Base-by-base conservation (phyloP, 2,797 vertebrate species). In the Halcyon leucocephala region DNA sequence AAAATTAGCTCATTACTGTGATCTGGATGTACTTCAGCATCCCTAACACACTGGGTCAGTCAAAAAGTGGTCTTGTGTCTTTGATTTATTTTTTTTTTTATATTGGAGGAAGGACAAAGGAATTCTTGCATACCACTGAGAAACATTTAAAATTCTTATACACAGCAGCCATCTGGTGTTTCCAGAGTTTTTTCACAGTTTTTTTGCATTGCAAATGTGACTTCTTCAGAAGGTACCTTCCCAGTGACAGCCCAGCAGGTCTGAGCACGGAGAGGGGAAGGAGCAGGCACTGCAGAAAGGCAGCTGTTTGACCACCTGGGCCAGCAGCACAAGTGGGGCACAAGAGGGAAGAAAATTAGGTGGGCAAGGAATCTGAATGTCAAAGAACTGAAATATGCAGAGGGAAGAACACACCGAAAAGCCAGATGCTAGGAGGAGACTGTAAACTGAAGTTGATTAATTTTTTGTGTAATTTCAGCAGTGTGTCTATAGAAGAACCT, bases 101-200 rank as follows among this genome's bases (percentile, higher is more conserved):
- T 14, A 5, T 25, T 82, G 35, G 64, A 89, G 28, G 21, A 86
- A 44, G 10, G 54, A 72, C 33, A 95, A 91, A 89, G 55, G 80
- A 86, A 86, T 84, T 83, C n/a, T 83, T 46, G 37, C 49, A n/a
- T 42, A 31, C 24, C 70, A 61, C 25, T 7, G 49, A 86, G 83
- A 88, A 90, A 86, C 24, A 61, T 46, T 90, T 86, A 9, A 51
- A 79, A 79, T 86, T 89, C 83, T 92, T 58, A 57, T 2, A 72
- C 29, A 62, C n/a, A 82, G 73, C 29, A 86, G 70, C 58, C 94
- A 95, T 89, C 46, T 94, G 81, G 81, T 84, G 66, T 92, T 96
- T 93, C 89, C 86, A 86, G 66, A 61, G 31, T 44, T 82, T 91
- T 86, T 79, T 54, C 83, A 87, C 81, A 79, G 89, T 37, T 86